These are phyloP conservation scores for Otolemur garnettii DNA, from an alignment of 2,113 vertebrate species.

Conservation along the genomic window DNA sequence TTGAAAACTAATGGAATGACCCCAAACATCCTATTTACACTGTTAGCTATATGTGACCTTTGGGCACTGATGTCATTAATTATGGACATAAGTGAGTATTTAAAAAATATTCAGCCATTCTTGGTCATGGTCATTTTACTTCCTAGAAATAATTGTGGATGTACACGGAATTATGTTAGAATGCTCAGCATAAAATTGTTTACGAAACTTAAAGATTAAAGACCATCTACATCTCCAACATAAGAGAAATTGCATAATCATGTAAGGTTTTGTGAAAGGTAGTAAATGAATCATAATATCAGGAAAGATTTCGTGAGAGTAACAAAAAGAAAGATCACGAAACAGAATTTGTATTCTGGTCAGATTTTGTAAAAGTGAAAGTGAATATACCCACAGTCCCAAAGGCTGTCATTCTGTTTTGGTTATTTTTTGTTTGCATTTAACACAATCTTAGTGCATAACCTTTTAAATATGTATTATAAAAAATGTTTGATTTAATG, in stretches of 20 bases:
- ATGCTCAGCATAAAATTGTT: not conserved
- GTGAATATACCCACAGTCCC: not conserved
- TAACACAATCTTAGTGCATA: not conserved
- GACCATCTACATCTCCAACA: not conserved
- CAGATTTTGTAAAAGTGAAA: slow-evolving; percentile 9
- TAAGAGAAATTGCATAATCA: not conserved
- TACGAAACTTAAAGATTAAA: not conserved
- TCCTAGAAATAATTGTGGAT: not conserved
- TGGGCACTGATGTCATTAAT: not conserved
- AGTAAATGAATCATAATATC: not conserved
- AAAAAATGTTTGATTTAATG: not conserved
- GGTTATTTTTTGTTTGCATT: not conserved
- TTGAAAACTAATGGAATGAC: not conserved
- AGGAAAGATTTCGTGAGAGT: not conserved
- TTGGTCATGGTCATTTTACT: not conserved
- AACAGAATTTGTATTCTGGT: not conserved
- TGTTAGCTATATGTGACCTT: not conserved
- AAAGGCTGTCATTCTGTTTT: not conserved
- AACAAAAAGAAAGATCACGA: not conserved
- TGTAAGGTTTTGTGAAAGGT: not conserved
- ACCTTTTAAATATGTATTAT: not conserved
- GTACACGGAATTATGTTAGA: not conserved
- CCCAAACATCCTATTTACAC: not conserved
- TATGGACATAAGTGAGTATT: not conserved
- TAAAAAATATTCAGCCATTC: not conserved